Evolutionary conservation across 2,797 vertebrate genomes (phyloP), one percentile per base, ranked within the genome.

Genomic region (Thunnus albacares): DNA sequence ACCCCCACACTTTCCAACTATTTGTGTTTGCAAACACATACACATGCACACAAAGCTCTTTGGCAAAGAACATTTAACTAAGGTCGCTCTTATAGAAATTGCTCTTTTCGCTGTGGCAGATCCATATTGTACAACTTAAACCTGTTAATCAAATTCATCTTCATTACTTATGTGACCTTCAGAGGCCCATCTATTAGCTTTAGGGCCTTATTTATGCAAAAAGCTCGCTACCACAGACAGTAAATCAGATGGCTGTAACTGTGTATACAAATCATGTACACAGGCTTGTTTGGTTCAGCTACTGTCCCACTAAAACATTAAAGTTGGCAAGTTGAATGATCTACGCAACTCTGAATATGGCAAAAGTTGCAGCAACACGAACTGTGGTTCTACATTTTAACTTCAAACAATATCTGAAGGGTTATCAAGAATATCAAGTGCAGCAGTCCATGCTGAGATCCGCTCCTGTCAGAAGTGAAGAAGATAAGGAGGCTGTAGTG

Each of bases 181-280:
- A 73, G 75, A 62, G 55, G 60, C 47, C 24, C 53, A 71, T 57
- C 52, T 18, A 41, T 60, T 26, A 4, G 43, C 1, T 51, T 61
- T 35, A 13, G 4, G 53, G 26, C 51, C 45, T 17, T 57, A 59
- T 76, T 70, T 41, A 56, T 41, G 17, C 41, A 4, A 81, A 57
- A 45, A 43, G 35, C 61, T 53, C 28, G 14, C 58, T 49, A 43
- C 24, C 0, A 0, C 22, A 20, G 26, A 59, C 35, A 28, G 22
- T 45, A 63, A 60, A 74, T 80, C 45, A 51, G 56, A 61, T 22
- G n/a, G 62, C 57, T 30, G 2, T 43, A 72, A 63, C 35, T 30
- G 47, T 13, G 58, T 47, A 53, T 4, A 66, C 45, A 60, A 47
- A 52, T 6, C 14, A 56, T 14, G 18, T 14, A 53, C 28, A 57